Evolutionary conservation across 2,113 vertebrate genomes (phyloP).

Genomic region (Cinclus mexicanus): DNA sequence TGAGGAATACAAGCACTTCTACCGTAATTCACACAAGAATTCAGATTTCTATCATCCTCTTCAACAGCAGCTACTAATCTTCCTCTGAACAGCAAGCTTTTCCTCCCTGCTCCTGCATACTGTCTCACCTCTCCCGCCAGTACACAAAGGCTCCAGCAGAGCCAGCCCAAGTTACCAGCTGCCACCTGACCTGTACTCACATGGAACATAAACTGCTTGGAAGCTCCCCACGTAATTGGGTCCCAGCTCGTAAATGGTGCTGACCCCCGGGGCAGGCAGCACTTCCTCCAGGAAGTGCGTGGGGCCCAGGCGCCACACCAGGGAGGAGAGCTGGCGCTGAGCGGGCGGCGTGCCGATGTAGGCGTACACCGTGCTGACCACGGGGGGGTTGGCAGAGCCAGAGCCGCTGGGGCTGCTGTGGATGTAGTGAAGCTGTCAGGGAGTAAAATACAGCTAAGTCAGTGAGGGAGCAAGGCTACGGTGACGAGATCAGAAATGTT

Average conservation of each 20-base stretch:
- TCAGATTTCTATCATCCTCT: background rate
- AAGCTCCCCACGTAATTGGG: constrained; percentile 93
- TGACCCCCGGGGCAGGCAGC: constrained; percentile 84
- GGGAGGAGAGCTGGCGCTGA: constrained; percentile 87
- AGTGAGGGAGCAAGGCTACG: background rate
- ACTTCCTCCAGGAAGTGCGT: constrained; percentile 97
- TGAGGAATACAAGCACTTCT: background rate
- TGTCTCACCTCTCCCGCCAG: background rate
- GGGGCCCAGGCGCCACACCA: constrained; percentile 95
- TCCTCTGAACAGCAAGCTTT: background rate
- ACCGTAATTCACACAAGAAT: background rate
- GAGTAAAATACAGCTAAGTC: background rate
- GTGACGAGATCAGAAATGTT: background rate
- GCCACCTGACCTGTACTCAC: constrained; percentile 76
- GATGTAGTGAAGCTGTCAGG: constrained; percentile 90
- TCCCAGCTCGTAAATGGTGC: constrained; percentile 90
- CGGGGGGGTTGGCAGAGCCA: constrained; percentile 90
- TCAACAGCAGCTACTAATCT: background rate
- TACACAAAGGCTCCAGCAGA: rapidly evolving
- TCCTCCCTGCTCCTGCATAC: background rate
- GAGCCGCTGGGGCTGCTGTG: constrained; percentile 92
- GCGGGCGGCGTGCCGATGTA: constrained; percentile 92
- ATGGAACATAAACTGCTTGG: constrained; percentile 90
- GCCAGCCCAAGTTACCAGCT: background rate
- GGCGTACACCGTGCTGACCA: constrained; percentile 93